Base-by-base conservation (phyloP, 1,140 invertebrate species). In the Drosophila sechellia region DNA sequence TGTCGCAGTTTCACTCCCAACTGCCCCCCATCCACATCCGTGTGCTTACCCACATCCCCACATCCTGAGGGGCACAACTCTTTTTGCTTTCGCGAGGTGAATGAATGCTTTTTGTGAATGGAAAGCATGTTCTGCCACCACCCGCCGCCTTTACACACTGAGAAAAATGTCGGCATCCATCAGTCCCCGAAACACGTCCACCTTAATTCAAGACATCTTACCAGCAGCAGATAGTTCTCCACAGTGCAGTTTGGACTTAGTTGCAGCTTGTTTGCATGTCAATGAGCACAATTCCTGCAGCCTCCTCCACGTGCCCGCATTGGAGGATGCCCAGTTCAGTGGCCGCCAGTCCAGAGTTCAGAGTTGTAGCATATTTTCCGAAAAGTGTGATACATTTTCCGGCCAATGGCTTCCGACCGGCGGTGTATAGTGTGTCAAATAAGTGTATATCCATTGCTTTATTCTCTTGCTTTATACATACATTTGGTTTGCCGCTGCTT, bases 391-490 rank as follows among this genome's bases (percentile, higher is more conserved):
- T 27, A 25, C 17, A 59, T 56, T 55, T 39, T 11, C 49, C 46
- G 31, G 20, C n/a, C 25, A 4, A 39, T 10, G 20, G n/a, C n/a
- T 55, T 53, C 52, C 52, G 34, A 3, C 25, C 46, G 22, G n/a
- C 15, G 20, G 17, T 5, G 15, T 12, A 69, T 37, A 70, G 27
- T 63, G 34, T 27, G 4, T 40, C 43, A 15, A 46, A 49, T 49
- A 40, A 57, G 65, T 70, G 17, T 57, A 70, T 70, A 55, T 71
- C 43, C 66, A 57, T 70, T 70, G 66, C 34, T 70, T 71, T 71
- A 71, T 71, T 71, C 35, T 37, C 35, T 61, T 20, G 59, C 50
- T 48, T 31, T 71, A 71, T 70, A 71, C 64, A 70, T 69, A 66
- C 40, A 55, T 75, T 57, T 72, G 66, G 69, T 72, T 63, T 58